A percentile compares a stretch with the other conserved stretches of the same genome.
phyloP scores from a whole-genome alignment of 2,888 invertebrate genomes.

The Drosophila paramelanica region DNA sequence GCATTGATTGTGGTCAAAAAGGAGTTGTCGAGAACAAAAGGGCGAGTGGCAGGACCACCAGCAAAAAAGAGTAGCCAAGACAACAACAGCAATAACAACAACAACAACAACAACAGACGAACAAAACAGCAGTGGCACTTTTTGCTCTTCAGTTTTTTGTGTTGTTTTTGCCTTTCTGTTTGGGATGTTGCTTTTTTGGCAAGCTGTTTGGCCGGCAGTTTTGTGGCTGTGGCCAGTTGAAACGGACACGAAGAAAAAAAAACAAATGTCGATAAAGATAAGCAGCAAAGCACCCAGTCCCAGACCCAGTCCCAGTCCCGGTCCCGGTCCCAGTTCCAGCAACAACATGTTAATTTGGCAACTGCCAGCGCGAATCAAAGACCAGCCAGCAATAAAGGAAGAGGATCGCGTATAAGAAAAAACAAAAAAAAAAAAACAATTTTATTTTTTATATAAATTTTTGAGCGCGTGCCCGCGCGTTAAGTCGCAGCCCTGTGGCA shows the following conservation, averaged over 20 bases:
- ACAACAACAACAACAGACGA: slow-evolving; percentile 39
- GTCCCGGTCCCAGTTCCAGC: slow-evolving; percentile 3
- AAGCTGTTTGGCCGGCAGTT: slow-evolving; percentile 36
- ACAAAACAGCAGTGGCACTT: slow-evolving; percentile 69
- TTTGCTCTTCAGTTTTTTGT: slow-evolving; percentile 16
- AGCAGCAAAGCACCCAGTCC: slow-evolving; percentile 25
- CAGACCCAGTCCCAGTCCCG: slow-evolving; percentile 5
- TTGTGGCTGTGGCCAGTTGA: slow-evolving; percentile 50
- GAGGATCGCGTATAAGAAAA: neutral
- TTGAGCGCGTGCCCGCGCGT: slow-evolving; percentile 20
- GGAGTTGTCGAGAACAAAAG: slow-evolving; percentile 62
- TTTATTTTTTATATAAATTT: slow-evolving; percentile 8
- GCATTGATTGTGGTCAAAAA: slow-evolving; percentile 76
- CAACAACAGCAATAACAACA: slow-evolving; percentile 17
- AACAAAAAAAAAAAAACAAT: neutral
- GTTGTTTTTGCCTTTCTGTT: neutral
- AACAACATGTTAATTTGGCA: slow-evolving; percentile 60
- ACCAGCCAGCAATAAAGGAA: slow-evolving; percentile 1
- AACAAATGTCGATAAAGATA: slow-evolving; percentile 66
- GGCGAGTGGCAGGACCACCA: slow-evolving; percentile 68
- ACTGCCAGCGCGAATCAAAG: slow-evolving; percentile 40
- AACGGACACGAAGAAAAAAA: slow-evolving; percentile 31
- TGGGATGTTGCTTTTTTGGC: slow-evolving; percentile 10
- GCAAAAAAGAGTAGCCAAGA: slow-evolving; percentile 46
- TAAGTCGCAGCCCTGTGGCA: slow-evolving; percentile 15